A percentile compares a stretch with the other conserved stretches of the same genome.
phyloP scores from a whole-genome alignment of 2,888 invertebrate species.

The Ormyrus pomaceus region DNA sequence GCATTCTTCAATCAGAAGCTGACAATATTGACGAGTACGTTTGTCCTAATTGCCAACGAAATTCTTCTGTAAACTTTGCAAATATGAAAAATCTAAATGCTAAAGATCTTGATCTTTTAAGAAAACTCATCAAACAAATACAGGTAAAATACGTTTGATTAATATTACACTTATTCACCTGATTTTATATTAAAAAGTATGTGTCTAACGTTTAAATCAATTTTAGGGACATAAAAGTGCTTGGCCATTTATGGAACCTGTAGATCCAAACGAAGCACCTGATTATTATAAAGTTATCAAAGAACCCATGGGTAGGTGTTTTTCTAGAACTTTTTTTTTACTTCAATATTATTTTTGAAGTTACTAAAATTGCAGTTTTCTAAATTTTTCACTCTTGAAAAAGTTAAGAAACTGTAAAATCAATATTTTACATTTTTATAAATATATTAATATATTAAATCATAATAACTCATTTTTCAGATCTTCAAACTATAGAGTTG shows the following conservation, averaged over 20 bases:
- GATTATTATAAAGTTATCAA: conserved; percentile 97
- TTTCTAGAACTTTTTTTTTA: conserved; percentile 18
- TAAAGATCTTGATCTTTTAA: conserved; percentile 89
- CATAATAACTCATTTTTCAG: conserved; percentile 78
- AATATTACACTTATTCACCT: neutral
- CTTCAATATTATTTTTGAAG: neutral
- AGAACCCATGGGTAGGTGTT: conserved; percentile 92
- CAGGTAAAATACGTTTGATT: conserved; percentile 78
- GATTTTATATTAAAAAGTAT: neutral
- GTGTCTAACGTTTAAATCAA: neutral
- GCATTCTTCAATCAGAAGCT: conserved; percentile 94
- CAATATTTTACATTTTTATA: neutral
- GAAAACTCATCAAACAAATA: conserved; percentile 92
- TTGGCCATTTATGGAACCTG: conserved; percentile 98
- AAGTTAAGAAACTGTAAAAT: too few species aligned
- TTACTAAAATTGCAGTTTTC: too few species aligned
- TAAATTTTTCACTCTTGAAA: too few species aligned
- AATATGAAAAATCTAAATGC: conserved; percentile 90
- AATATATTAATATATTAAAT: conserved; percentile 19
- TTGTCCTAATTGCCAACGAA: conserved; percentile 96
- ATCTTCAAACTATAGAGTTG: conserved; percentile 93
- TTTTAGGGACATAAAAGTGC: conserved; percentile 94
- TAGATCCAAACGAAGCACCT: conserved; percentile 96
- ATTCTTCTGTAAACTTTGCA: conserved; percentile 91
- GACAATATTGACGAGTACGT: conserved; percentile 97